Conservation (phyloP, 2,797 vertebrate genomes). For the Characodon lateralis region DNA sequence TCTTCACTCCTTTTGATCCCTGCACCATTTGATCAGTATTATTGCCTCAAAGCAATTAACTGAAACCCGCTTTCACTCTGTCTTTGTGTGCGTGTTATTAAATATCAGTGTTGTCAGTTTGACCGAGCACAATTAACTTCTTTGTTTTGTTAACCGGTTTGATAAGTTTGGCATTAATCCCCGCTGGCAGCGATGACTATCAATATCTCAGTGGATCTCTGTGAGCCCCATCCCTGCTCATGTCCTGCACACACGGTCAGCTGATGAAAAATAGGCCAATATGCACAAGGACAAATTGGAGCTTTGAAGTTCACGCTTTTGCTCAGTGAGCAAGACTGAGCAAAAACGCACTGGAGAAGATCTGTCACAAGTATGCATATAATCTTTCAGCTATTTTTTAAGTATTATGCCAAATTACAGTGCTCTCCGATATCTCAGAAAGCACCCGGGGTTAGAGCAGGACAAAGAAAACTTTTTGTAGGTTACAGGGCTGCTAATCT, state of each 20-base stretch:
- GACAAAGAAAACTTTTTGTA: conserved; percentile 62
- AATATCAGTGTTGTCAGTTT: conserved; percentile 73
- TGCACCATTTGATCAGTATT: conserved; percentile 69
- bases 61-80: conserved; percentile 57
- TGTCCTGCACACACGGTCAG: conserved; percentile 10
- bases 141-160: conserved; percentile 70
- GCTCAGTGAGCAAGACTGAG: neutral
- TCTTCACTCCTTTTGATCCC: conserved; percentile 72
- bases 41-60: conserved; percentile 75
- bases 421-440: conserved; percentile 62
- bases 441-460: conserved; percentile 46
- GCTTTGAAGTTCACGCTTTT: conserved; percentile 10
- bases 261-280: conserved; percentile 13
- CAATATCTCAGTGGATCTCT: conserved; percentile 38
- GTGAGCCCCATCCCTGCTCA: conserved; percentile 18
- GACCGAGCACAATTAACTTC: conserved; percentile 72
- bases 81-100: conserved; percentile 60
- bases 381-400: conserved; percentile 46
- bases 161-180: conserved; percentile 59
- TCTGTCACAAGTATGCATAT: conserved; percentile 30
- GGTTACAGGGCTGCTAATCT: conserved; percentile 65
- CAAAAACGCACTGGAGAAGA: conserved; percentile 20
- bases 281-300: conserved; percentile 13
- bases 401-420: conserved; percentile 55
- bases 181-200: conserved; percentile 43